A percentile compares a stretch with the other conserved stretches of the same genome.
Evolutionary conservation across 2,888 invertebrate genomes (phyloP).

Genomic region (Drosophila melanosoma): DNA sequence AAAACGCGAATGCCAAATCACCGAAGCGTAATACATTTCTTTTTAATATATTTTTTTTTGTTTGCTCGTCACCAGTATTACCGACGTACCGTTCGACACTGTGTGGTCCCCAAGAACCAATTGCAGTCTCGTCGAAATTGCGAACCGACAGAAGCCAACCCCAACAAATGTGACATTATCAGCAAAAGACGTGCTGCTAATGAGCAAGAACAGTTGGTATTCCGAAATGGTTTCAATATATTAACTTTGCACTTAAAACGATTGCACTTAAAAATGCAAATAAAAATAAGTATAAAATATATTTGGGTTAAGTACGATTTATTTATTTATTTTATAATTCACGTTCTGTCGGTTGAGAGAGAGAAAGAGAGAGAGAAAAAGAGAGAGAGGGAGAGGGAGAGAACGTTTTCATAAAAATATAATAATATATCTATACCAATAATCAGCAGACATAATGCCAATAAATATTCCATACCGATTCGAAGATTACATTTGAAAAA

Average conservation of each 20-base stretch:
- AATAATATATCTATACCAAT: too few relatives aligned
- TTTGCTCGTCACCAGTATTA: background rate
- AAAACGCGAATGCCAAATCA: slow-evolving; percentile 13
- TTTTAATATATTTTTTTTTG: slow-evolving; percentile 25
- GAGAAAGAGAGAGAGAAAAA: background rate
- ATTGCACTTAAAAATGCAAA: background rate
- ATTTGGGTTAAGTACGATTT: background rate
- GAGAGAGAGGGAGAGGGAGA: background rate
- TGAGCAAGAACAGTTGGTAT: background rate
- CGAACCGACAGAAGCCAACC: background rate
- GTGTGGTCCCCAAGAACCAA: background rate
- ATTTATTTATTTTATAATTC: too few relatives aligned
- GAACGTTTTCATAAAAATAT: too few relatives aligned
- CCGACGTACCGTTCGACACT: slow-evolving; percentile 27
- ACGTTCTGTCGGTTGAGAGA: too few relatives aligned
- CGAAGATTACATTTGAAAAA: background rate
- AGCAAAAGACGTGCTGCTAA: background rate
- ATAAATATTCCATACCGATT: background rate
- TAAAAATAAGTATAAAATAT: background rate
- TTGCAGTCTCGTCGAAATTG: background rate
- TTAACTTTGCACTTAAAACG: background rate
- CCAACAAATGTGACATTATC: background rate
- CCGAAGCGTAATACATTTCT: slow-evolving; percentile 27
- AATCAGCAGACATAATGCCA: background rate
- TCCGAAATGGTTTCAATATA: background rate